Evolutionary conservation across 2,113 vertebrate species (phyloP).

Genomic region (Recurvirostra avosetta): DNA sequence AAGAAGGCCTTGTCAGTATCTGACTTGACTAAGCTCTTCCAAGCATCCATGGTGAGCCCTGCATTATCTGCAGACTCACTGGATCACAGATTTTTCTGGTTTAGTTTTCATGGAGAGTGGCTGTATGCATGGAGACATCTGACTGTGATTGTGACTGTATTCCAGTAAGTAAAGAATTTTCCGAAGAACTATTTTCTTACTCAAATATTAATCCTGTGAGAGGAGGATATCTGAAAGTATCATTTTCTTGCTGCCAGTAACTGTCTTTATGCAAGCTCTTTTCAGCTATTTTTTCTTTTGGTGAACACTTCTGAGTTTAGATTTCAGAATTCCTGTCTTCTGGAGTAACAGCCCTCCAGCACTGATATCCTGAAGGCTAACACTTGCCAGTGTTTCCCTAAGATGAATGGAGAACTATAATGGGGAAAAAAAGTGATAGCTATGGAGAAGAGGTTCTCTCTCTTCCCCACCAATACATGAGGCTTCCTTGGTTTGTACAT

Average conservation of each 20-base stretch:
- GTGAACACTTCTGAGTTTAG: background rate
- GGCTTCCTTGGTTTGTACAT: background rate
- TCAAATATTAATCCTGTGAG: slow-evolving; percentile 33
- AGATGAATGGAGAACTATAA: background rate
- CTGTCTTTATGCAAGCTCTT: slow-evolving; percentile 6
- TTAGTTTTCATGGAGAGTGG: background rate
- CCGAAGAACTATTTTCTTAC: background rate
- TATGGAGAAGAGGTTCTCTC: background rate
- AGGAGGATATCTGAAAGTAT: background rate
- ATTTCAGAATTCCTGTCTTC: background rate
- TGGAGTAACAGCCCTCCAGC: background rate
- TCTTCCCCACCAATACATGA: background rate
- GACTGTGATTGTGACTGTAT: background rate
- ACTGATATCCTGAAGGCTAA: background rate
- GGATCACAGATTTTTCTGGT: background rate
- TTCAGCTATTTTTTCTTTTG: background rate
- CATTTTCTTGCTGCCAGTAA: slow-evolving; percentile 14
- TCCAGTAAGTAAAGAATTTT: slow-evolving; percentile 27
- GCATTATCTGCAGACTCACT: background rate
- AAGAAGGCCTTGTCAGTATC: background rate
- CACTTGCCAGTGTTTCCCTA: background rate
- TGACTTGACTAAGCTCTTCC: background rate
- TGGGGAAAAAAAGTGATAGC: background rate
- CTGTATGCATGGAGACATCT: background rate
- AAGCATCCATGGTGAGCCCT: background rate